Evolutionary conservation across 2,113 vertebrate genomes (phyloP).

Genomic region (Alouatta palliata): DNA sequence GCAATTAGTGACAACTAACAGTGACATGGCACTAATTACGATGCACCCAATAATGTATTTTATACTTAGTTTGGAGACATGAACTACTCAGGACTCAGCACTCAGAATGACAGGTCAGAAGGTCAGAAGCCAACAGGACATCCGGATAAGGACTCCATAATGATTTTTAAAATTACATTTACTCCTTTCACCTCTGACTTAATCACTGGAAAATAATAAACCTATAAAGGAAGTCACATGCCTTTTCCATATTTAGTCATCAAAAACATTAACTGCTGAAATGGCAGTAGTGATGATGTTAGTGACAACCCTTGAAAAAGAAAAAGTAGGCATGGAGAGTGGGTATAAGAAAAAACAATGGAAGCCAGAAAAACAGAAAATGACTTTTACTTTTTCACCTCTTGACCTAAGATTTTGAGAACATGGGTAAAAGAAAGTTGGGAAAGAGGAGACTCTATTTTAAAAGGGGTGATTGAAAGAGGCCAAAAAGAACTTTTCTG

Average conservation of each 20-base stretch:
- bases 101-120: not conserved
- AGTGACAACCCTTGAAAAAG: not conserved
- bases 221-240: not conserved
- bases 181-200: not conserved
- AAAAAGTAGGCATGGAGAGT: not conserved
- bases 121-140: not conserved
- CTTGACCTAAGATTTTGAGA: conserved; percentile 24
- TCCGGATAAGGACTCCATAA: not conserved
- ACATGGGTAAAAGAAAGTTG: not conserved
- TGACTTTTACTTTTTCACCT: not conserved
- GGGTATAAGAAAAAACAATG: not conserved
- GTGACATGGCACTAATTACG: not conserved
- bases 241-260: not conserved
- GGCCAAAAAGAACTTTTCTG: conserved; percentile 37
- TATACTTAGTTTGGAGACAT: not conserved
- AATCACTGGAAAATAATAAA: not conserved
- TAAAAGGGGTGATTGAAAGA: conserved; percentile 11
- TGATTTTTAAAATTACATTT: not conserved
- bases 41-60: not conserved
- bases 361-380: not conserved
- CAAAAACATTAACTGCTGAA: not conserved
- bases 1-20: not conserved
- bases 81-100: not conserved
- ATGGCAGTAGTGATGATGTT: not conserved
- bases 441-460: not conserved